Base-by-base conservation (phyloP, 53 echinoderm and acorn worm genomes). In the Holothuria leucospilota region DNA sequence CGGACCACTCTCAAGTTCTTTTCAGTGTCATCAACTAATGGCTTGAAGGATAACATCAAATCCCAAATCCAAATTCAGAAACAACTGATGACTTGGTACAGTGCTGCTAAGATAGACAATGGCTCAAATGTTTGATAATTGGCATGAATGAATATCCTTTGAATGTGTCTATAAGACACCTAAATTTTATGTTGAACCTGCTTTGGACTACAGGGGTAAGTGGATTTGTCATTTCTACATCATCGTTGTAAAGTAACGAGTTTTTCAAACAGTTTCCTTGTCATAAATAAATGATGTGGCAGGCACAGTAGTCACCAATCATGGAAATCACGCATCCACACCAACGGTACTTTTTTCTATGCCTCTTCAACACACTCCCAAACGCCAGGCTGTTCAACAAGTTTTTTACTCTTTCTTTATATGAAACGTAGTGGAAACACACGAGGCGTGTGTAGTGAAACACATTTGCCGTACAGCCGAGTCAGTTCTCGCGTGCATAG, bases 11-110 rank as follows among this genome's bases (percentile, higher is more conserved):
- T 14, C 85, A 1, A 90, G 52, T 27, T 5, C 56, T n/a, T n/a
- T 78, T 90, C 24, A 84, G 42, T 15, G n/a, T 89, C 89, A 60
- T 60, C 66, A 34, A 89, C 69, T 1, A 84, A 74, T 20, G 84
- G 89, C 23, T n/a, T 51, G 61, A 3, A 89, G 18, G 2, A 89
- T 66, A 68, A 68, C 78, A 75, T 73, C 56, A 39, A 87, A 90
- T 46, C 86, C n/a, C n/a, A n/a, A n/a, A n/a, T 46, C 86, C 86
- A 80, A 63, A 90, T 1, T 51, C 63, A 62, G 67, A 68, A 18
- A 81, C 78, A 65, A 85, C 34, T 34, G 34, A 34, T 34, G 34
- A 34, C 34, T 34, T 34, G n/a, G 34, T 34, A 34, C 40, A 89
- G 39, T 72, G 29, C 73, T 41, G 71, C 20, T 27, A n/a, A 89